phyloP scores from a whole-genome alignment of 2,888 invertebrate genomes.

The Arge pagana region DNA sequence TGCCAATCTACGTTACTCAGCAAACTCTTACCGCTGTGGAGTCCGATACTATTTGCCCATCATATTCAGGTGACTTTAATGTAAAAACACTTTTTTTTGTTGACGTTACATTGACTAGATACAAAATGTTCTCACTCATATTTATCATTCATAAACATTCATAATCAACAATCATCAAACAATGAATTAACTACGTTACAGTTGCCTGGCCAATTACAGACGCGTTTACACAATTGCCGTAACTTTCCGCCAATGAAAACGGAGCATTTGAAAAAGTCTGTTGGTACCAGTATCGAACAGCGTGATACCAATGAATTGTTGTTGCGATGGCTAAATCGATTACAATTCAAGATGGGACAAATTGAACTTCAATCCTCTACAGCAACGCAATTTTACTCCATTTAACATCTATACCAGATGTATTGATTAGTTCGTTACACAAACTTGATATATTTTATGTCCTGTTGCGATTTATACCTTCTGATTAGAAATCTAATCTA shows the following conservation, averaged over 20 bases:
- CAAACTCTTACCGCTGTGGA: slow-evolving; percentile 94
- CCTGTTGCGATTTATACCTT: too few species aligned
- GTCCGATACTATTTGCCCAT: slow-evolving; percentile 92
- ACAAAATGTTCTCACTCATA: slow-evolving; percentile 12
- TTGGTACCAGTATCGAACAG: slow-evolving; percentile 52
- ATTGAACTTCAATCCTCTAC: slow-evolving; percentile 91
- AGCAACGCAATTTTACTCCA: slow-evolving; percentile 86
- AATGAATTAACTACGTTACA: slow-evolving; percentile 56
- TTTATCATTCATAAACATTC: slow-evolving; percentile 1
- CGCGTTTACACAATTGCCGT: slow-evolving; percentile 85
- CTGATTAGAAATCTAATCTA: too few species aligned
- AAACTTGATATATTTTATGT: too few species aligned
- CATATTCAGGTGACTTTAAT: slow-evolving; percentile 78
- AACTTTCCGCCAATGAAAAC: slow-evolving; percentile 73
- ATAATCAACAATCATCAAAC: neutral
- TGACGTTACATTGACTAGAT: neutral
- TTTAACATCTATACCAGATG: slow-evolving; percentile 56
- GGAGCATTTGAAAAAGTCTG: slow-evolving; percentile 55
- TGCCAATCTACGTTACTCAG: slow-evolving; percentile 91
- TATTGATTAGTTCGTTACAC: too few species aligned
- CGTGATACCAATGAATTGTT: slow-evolving; percentile 63
- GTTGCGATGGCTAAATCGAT: slow-evolving; percentile 84
- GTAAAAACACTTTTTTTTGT: slow-evolving; percentile 24
- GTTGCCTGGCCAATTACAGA: slow-evolving; percentile 87
- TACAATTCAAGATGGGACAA: slow-evolving; percentile 98